phyloP scores from a whole-genome alignment of 1,140 invertebrate species.

The Drosophila sproati region DNA sequence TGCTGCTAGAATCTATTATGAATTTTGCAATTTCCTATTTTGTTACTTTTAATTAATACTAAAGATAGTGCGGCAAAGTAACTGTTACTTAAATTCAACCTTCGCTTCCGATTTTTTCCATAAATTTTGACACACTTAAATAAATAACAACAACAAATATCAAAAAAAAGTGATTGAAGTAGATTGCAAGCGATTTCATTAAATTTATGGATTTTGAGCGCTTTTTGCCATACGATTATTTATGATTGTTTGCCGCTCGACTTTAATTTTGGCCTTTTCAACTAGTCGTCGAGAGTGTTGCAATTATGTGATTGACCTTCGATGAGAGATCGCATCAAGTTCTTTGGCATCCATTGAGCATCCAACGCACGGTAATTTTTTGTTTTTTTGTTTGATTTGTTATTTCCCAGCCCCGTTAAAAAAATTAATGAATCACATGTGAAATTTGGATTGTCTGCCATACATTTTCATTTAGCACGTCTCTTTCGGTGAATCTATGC shows the following conservation, averaged over 20 bases:
- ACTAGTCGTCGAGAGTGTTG: constrained; percentile 1
- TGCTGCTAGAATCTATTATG: constrained; percentile 45
- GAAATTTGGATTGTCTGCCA: constrained; percentile 14
- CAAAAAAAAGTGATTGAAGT: constrained; percentile 63
- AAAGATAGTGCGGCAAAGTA: constrained; percentile 65
- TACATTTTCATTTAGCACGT: constrained; percentile 25
- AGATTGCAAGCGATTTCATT: constrained; percentile 71
- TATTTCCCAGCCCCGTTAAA: constrained; percentile 6
- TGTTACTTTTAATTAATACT: constrained; percentile 77
- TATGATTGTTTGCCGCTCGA: constrained; percentile 56
- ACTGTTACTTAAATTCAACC: constrained; percentile 61
- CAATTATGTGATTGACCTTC: constrained; percentile 38
- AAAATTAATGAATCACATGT: constrained; percentile 40
- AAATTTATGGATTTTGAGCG: constrained; percentile 60
- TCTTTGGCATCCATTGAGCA: constrained; percentile 35
- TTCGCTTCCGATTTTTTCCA: constrained; percentile 68
- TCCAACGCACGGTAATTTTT: not conserved
- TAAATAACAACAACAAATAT: constrained; percentile 25
- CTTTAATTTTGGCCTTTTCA: constrained; percentile 34
- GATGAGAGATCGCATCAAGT: not conserved
- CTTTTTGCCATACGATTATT: constrained; percentile 51
- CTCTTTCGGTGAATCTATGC: not conserved
- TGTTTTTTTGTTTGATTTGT: not conserved
- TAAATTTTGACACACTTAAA: constrained; percentile 65
- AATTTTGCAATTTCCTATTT: constrained; percentile 78